Base-by-base conservation (phyloP, 2,888 invertebrate genomes). In the Gandaritis pyraliata region DNA sequence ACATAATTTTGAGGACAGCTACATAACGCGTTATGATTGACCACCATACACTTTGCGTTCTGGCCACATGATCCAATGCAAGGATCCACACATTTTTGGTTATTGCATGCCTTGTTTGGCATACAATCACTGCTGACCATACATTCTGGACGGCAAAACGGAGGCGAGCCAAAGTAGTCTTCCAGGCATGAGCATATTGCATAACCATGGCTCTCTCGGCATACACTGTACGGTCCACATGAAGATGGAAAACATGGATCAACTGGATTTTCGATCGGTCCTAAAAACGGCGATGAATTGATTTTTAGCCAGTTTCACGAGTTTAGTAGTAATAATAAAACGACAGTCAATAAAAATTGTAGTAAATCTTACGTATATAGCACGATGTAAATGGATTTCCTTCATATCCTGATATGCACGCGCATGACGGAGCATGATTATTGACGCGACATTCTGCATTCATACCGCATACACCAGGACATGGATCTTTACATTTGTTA, bases 1-100 rank as follows among this genome's bases (percentile, higher is more conserved):
- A 93, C 93, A 81, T 94, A 95, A 72, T 95, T 95, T 68, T 93
- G 89, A 54, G 94, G 94, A 83, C 97, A 97, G 81, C 95, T 96
- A 88, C 97, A 97, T 68, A 96, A 94, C 43, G 97, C 96, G 82
- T 96, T 96, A 81, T 97, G 97, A 84, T 96, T 96, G 51, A 97
- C 95, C 13, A 96, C 96, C 72, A 95, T 95, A 81, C 97, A 97
- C 70, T 95, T 93, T 2, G 97, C 96, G 86, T 96, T 95, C 63
- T 93, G 89, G 29, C 97, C 97, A 80, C 97, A 97, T n/a, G 96
- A 95, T 65, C 96, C 96, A 39, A 94, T 93, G 82, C 97, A 97
- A 50, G 97, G 97, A 84, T 97, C 96, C 65, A 94, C 93, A 81
- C 97, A 97, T 85, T 94, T 96, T 78, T 95, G 95, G 81, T 95